Evolutionary conservation across 2,888 invertebrate genomes (phyloP).

Genomic region (Ennomos erosarius): DNA sequence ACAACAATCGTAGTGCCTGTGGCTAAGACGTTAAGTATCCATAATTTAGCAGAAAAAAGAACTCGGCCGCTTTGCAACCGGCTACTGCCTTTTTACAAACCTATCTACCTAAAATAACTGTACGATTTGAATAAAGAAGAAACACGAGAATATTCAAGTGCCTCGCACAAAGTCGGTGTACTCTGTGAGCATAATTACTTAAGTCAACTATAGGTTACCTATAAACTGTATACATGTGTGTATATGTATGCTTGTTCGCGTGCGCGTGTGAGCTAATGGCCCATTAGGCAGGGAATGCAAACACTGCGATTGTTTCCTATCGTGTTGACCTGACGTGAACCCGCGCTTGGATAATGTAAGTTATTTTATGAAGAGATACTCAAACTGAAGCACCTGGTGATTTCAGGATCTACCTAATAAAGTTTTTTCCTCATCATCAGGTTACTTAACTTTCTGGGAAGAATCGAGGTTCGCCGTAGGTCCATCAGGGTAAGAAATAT

Average conservation of each 20-base stretch:
- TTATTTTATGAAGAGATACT: slow-evolving; percentile 4
- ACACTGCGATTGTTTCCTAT: slow-evolving; percentile 42
- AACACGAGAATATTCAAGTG: too few species aligned
- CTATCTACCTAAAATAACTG: too few species aligned
- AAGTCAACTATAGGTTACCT: slow-evolving; percentile 2
- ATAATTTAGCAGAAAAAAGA: too few species aligned
- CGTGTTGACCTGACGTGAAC: slow-evolving; percentile 31
- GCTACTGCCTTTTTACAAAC: too few species aligned
- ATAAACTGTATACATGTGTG: too few species aligned
- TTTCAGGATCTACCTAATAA: background rate
- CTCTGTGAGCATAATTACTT: slow-evolving; percentile 3
- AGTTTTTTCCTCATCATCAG: background rate
- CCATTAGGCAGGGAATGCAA: slow-evolving; percentile 54
- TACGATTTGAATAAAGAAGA: too few species aligned
- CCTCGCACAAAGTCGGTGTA: too few species aligned
- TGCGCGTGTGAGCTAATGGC: slow-evolving; percentile 59
- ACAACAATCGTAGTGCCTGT: too few species aligned
- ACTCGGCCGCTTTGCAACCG: too few species aligned
- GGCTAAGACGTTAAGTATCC: too few species aligned
- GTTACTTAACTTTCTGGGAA: background rate
- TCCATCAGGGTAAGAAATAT: slow-evolving; percentile 41
- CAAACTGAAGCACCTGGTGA: background rate
- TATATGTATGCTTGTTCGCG: slow-evolving; percentile 48
- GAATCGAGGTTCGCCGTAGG: too few species aligned
- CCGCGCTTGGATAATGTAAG: slow-evolving; percentile 2